Evolutionary conservation across 2,113 vertebrate genomes (phyloP).

Genomic region (Cisticola juncidis): DNA sequence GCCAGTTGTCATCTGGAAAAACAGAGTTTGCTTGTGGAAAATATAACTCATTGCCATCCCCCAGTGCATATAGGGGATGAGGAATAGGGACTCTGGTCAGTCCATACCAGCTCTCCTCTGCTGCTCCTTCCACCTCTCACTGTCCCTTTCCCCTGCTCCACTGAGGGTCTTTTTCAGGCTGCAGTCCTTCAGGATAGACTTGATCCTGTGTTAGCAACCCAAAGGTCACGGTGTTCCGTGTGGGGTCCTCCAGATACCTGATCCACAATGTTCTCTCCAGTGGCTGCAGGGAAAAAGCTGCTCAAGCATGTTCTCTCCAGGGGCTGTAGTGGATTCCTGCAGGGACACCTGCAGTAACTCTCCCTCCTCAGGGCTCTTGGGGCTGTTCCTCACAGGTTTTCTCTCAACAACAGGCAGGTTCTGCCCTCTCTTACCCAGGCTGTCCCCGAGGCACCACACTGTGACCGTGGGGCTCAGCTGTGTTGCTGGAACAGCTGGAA

Average conservation of each 20-base stretch:
- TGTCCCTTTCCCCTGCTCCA: background rate
- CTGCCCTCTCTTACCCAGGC: background rate
- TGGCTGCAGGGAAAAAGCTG: background rate
- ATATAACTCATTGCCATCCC: background rate
- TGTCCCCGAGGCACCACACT: accelerated
- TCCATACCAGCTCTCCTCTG: background rate
- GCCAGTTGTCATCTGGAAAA: background rate
- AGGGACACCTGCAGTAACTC: accelerated
- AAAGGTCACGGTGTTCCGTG: background rate
- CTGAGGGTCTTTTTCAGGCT: background rate
- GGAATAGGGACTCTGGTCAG: background rate
- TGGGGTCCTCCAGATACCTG: too few relatives aligned
- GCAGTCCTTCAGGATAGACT: background rate
- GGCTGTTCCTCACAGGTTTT: background rate
- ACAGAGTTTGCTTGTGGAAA: background rate
- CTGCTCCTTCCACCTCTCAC: background rate
- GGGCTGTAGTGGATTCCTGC: background rate
- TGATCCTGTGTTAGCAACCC: background rate
- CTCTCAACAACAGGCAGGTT: accelerated
- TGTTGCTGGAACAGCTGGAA: background rate
- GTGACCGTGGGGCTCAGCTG: accelerated
- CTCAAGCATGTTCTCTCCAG: background rate
- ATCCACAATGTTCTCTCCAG: background rate
- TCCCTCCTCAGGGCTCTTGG: accelerated
- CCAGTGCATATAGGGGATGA: background rate